Percentiles rank a stretch among this genome's conserved stretches.
These are phyloP conservation scores for Caretta caretta DNA, from an alignment of 2,113 vertebrate species.

Conservation along the genomic window DNA sequence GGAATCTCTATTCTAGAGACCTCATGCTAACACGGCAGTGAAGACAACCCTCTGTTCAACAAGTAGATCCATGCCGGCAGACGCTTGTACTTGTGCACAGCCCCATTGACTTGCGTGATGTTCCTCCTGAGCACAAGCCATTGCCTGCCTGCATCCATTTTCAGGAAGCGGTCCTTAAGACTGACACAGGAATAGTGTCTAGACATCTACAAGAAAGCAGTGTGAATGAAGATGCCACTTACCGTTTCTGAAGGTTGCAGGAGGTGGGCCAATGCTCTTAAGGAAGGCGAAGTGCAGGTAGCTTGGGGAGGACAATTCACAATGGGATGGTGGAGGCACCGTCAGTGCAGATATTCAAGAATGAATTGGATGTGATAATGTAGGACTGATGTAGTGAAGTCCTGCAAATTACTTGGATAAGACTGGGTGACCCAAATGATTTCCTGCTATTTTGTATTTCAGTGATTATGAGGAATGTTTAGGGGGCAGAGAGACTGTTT, in stretches of 20 bases:
- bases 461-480: accelerated
- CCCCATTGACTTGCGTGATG: neutral
- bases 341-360: accelerated
- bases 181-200: neutral
- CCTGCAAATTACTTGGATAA: accelerated
- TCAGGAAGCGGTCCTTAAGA: neutral
- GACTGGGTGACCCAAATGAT: neutral
- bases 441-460: neutral
- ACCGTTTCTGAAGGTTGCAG: neutral
- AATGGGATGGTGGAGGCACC: neutral
- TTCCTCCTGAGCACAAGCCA: neutral
- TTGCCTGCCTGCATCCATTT: neutral
- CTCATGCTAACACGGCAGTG: neutral
- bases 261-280: accelerated
- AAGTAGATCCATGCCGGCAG: neutral
- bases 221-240: neutral
- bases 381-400: accelerated
- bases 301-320: neutral
- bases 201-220: neutral
- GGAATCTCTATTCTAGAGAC: neutral
- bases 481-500: accelerated
- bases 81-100: neutral
- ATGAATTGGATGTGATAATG: neutral
- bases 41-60: neutral
- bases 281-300: accelerated